Percentiles rank a stretch among this genome's conserved stretches.
Conservation (phyloP, 2,888 invertebrate genomes). For the Dinocampus coccinellae region DNA sequence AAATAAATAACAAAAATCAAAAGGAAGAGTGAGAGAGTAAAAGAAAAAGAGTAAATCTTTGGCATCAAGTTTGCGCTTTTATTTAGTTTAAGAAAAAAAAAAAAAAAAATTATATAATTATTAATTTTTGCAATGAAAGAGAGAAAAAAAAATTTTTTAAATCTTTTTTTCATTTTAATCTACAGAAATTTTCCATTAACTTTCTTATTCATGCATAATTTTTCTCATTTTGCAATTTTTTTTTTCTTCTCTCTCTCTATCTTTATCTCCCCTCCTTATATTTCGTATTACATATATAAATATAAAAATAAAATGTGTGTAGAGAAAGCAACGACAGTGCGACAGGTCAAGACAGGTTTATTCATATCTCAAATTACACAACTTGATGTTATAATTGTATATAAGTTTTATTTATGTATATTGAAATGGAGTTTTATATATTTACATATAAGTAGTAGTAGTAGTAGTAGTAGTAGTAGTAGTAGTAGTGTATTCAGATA, state of each 20-base stretch:
- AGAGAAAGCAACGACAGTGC: neutral
- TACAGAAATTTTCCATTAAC: too few relatives aligned
- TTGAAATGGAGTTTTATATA: slow-evolving; percentile 1
- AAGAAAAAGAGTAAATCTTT: too few relatives aligned
- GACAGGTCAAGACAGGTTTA: slow-evolving; percentile 24
- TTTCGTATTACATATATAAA: neutral
- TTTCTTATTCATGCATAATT: too few relatives aligned
- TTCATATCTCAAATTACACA: slow-evolving; percentile 1
- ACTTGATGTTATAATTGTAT: neutral
- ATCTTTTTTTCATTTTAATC: too few relatives aligned
- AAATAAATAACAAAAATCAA: too few relatives aligned
- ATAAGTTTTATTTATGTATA: neutral
- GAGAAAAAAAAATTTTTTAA: too few relatives aligned
- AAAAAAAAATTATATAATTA: neutral
- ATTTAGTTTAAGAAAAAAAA: too few relatives aligned
- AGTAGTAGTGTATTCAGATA: slow-evolving; percentile 15
- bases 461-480: slow-evolving; percentile 12
- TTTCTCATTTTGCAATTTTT: neutral
- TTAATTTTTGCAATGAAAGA: too few relatives aligned
- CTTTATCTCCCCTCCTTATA: neutral
- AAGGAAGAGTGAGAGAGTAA: too few relatives aligned
- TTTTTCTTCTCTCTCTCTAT: neutral
- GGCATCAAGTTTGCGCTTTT: too few relatives aligned
- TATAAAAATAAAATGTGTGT: neutral
- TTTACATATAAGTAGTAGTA: slow-evolving; percentile 12